These are phyloP conservation scores for Cliona cf. orientalis DNA, from an alignment of 37 sponge, comb jelly and placozoan species.

Conservation along the genomic window DNA sequence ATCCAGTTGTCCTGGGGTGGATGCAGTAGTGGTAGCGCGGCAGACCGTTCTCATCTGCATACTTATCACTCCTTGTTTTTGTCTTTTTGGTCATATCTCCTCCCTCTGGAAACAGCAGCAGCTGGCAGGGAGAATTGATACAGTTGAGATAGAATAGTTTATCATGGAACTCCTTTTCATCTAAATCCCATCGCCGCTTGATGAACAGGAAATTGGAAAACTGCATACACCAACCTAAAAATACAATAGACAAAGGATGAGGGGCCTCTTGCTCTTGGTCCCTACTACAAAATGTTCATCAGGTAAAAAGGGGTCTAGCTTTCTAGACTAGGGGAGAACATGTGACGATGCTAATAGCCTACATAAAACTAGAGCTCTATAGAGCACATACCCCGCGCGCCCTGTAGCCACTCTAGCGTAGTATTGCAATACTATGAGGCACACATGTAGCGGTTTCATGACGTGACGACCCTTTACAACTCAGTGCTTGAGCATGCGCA, in stretches of 20 bases:
- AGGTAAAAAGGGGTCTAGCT: too few relatives aligned
- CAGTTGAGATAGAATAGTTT: constrained; percentile 73
- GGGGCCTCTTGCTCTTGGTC: too few relatives aligned
- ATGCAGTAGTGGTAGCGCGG: constrained; percentile 77
- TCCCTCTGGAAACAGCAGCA: constrained; percentile 89
- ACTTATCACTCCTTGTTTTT: constrained; percentile 66
- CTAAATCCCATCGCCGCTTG: constrained; percentile 73
- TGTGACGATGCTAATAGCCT: too few relatives aligned
- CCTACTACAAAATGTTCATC: too few relatives aligned
- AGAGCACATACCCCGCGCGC: too few relatives aligned
- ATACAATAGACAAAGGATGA: background rate
- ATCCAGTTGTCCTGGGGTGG: constrained; percentile 83
- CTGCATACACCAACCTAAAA: constrained; percentile 69
- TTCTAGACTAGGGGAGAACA: too few relatives aligned
- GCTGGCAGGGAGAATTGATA: constrained; percentile 56
- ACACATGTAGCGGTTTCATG: too few relatives aligned
- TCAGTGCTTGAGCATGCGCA: too few relatives aligned
- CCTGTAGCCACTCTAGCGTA: too few relatives aligned
- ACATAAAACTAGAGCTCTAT: too few relatives aligned
- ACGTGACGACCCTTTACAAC: too few relatives aligned
- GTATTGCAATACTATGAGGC: too few relatives aligned
- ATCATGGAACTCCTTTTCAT: constrained; percentile 51
- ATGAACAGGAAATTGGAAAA: constrained; percentile 56
- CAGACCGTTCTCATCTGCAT: constrained; percentile 66
- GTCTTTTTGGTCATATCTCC: constrained; percentile 58